Evolutionary conservation across 2,797 vertebrate species (phyloP), one percentile per base, ranked within the genome.

Genomic region (Poeciliopsis turneri): DNA sequence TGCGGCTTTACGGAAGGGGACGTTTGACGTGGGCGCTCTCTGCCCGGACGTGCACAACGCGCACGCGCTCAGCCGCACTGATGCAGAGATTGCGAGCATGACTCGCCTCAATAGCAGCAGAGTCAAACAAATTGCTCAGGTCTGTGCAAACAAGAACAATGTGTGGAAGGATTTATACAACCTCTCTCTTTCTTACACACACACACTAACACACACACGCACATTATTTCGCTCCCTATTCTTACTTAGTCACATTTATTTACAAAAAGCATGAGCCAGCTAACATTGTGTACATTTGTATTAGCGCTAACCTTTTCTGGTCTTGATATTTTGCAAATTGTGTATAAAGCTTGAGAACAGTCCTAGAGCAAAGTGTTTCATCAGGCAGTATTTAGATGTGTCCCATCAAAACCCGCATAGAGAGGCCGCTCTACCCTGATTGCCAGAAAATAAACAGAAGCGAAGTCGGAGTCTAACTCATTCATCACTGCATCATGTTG

Each of bases 61-160:
- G 72, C 36, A 55, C 59, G 12, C 36, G 72, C 36, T 53, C 39
- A 25, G 51, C 78, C 79, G 77, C 78, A 20, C 83, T 71, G 85
- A 92, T 90, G 87, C 88, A 76, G 70, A 90, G 90, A 92, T 87
- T 90, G 82, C 16, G 20, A 84, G 77, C 82, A 77, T 78, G 88
- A 87, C 86, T 91, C 84, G 87, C 89, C 92, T 92, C 90, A 86
- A 89, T 84, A 91, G 87, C 83, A 76, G 80, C 43, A 78, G 85
- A 91, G 87, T 90, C 88, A 86, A 89, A 93, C 90, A 94, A 94
- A 94, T 94, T 93, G 90, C 93, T 92, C 86, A 82, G 87, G 90
- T 92, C 92, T 94, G 91, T 94, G 89, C 85, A 94, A 94, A 94
- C 91, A 93, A 90, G 89, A 91, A 92, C 92, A 93, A 91, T 92